Percentiles rank a stretch among this genome's conserved stretches.
Conservation (phyloP, 2,797 vertebrate species). For the Nothura maculosa region DNA sequence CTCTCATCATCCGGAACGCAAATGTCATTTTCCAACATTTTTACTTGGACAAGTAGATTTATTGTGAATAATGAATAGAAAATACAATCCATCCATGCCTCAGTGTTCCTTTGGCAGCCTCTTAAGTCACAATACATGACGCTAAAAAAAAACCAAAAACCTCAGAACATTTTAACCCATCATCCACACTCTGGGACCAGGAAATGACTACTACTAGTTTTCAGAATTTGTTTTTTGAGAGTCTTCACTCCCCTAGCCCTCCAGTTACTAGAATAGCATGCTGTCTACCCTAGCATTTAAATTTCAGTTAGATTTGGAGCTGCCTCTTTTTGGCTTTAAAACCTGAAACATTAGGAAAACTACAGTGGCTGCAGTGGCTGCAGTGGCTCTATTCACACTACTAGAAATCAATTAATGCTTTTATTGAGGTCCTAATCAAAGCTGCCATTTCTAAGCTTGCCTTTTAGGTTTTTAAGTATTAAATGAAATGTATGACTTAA, state of each 20-base stretch:
- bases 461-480: neutral
- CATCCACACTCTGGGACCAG: neutral
- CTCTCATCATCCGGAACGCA: neutral
- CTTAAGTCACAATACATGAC: neutral
- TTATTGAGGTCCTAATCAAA: neutral
- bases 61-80: slow-evolving; percentile 39
- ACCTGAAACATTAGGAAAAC: neutral
- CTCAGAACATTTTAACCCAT: neutral
- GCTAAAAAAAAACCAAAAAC: neutral
- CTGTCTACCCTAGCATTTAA: neutral
- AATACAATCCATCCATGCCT: neutral
- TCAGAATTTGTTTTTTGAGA: neutral
- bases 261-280: neutral
- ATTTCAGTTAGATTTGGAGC: neutral
- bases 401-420: neutral
- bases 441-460: neutral
- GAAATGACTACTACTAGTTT: neutral
- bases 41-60: slow-evolving; percentile 23
- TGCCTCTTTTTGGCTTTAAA: neutral
- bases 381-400: neutral
- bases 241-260: neutral
- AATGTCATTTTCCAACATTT: slow-evolving; percentile 10
- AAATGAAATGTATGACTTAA: neutral
- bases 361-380: neutral
- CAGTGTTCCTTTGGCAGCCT: neutral